phyloP scores from a whole-genome alignment of 2,797 vertebrate genomes.

The Mastacembelus armatus region DNA sequence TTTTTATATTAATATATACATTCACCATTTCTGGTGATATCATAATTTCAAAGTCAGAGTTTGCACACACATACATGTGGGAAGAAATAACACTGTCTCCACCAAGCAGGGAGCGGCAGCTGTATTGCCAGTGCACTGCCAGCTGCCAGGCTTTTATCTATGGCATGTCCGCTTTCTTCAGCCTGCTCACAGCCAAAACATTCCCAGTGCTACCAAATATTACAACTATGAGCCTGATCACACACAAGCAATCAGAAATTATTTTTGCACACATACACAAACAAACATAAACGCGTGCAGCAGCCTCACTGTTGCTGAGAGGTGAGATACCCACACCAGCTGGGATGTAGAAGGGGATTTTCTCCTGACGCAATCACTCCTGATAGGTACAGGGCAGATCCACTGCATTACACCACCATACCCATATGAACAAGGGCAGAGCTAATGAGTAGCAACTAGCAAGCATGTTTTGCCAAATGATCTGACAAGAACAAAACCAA shows the following conservation, averaged over 20 bases:
- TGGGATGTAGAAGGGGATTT: slow-evolving; percentile 1
- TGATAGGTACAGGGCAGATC: not conserved
- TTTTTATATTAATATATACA: no score
- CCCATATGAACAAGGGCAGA: not conserved
- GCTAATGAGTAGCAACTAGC: not conserved
- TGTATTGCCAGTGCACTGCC: slow-evolving; percentile 10
- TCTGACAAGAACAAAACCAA: not conserved
- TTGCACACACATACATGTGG: not conserved
- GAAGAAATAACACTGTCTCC: slow-evolving; percentile 22
- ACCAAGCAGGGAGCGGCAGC: slow-evolving; percentile 9
- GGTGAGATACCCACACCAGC: slow-evolving; percentile 20
- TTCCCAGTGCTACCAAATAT: slow-evolving; percentile 23
- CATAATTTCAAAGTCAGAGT: no score
- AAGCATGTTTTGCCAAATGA: no score
- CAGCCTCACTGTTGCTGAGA: not conserved
- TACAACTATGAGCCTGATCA: slow-evolving; percentile 8
- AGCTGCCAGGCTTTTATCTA: slow-evolving; percentile 35
- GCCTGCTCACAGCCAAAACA: slow-evolving; percentile 36
- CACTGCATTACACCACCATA: not conserved
- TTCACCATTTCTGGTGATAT: no score
- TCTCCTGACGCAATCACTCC: not conserved
- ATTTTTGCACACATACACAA: not conserved
- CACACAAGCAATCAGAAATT: slow-evolving; percentile 6
- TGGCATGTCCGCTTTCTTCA: slow-evolving; percentile 29
- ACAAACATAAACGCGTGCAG: not conserved